These are phyloP conservation scores for Chiroxiphia lanceolata DNA, from an alignment of 2,797 vertebrate genomes.

Conservation along the genomic window DNA sequence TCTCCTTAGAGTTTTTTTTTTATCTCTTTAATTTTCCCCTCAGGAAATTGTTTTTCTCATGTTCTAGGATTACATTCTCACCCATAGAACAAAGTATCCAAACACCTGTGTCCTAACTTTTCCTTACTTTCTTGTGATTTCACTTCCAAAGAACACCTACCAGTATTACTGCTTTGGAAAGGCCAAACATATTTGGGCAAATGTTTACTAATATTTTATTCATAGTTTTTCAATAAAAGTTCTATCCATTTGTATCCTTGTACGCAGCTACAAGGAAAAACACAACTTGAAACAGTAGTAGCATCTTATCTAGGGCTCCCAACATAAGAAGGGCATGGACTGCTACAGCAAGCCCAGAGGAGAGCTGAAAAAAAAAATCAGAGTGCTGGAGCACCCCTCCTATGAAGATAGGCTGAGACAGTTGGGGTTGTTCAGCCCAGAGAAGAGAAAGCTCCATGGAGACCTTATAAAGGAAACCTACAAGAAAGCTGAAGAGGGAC, in stretches of 20 bases:
- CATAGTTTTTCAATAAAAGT: background rate
- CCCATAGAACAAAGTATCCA: background rate
- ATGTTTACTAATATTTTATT: background rate
- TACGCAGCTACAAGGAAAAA: background rate
- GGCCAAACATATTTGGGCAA: background rate
- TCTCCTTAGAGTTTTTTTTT: background rate
- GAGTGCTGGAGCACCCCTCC: background rate
- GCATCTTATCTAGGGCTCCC: background rate
- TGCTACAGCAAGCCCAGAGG: background rate
- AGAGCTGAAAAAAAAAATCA: background rate
- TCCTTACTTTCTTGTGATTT: background rate
- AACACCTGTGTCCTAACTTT: background rate
- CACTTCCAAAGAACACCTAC: background rate
- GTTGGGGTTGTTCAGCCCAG: rapidly evolving
- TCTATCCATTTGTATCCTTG: background rate
- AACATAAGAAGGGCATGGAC: background rate
- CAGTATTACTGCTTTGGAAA: background rate
- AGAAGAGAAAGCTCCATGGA: background rate
- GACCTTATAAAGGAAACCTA: background rate
- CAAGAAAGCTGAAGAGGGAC: background rate
- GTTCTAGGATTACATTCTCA: background rate
- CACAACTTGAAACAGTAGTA: background rate
- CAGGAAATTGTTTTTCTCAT: background rate
- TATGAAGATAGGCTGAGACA: background rate
- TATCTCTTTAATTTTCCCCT: background rate